Base-by-base conservation (phyloP, 2,797 vertebrate genomes). In the Anguilla megastoma region DNA sequence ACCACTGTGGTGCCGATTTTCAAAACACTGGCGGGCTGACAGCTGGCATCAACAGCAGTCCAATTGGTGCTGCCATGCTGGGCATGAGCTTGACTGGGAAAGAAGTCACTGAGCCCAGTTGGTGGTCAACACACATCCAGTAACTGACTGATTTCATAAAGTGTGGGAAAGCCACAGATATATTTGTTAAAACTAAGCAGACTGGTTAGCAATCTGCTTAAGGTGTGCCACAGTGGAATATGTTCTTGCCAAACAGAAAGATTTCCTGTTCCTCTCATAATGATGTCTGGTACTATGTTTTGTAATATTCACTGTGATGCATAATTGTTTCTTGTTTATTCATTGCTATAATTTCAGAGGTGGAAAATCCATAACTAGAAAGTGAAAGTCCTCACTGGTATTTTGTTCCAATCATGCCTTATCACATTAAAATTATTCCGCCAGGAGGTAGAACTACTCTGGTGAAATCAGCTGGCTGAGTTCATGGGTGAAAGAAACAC, bases 111-210 rank as follows among this genome's bases (percentile, higher is more conserved):
- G 24, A n/a, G 63, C 63, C 63, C 21, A 66, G 63, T n/a, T 66
- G 63, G n/a, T 66, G 63, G 63, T 66, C 63, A 66, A 66, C 63
- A 66, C 63, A 66, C 24, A n/a, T 66, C 63, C 63, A 66, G 63
- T 66, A 66, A 27, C 63, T 66, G 63, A 27, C n/a, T 66, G 63
- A n/a, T 66, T 66, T 27, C 58, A 63, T 63, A 24, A 63, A 66
- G 63, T 66, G 63, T 66, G 63, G 63, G n/a, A 66, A n/a, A 66
- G 63, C 5, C 3, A 24, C 63, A 27, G n/a, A 9, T 0, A 66
- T 66, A n/a, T 24, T 3, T 66, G 63, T 14, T 66, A 66, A 66
- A 66, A 24, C 63, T 66, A 24, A 66, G 9, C 63, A 66, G 6
- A n/a, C 8, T 66, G n/a, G 9, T 66, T 66, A 66, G 9, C 21